A percentile compares a stretch with the other conserved stretches of the same genome.
These are phyloP conservation scores for Agonopterix arenella DNA, from an alignment of 2,888 invertebrate genomes.

Conservation along the genomic window DNA sequence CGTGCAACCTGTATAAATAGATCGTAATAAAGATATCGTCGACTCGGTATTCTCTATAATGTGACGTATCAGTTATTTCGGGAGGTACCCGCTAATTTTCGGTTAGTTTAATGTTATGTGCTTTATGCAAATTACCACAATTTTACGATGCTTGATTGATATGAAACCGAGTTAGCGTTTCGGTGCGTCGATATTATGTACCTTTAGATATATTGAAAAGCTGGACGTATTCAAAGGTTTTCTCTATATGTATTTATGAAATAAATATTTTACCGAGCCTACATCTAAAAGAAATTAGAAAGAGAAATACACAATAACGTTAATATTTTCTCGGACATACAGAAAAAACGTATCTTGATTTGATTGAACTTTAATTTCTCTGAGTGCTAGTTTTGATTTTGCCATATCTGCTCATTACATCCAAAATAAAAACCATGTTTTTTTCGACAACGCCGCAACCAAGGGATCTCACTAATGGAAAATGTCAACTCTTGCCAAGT, in stretches of 20 bases:
- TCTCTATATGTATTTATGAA: neutral
- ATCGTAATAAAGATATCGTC: slow-evolving; percentile 63
- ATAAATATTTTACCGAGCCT: no score
- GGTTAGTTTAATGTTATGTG: slow-evolving; percentile 36
- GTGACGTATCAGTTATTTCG: slow-evolving; percentile 33
- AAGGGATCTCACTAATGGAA: no score
- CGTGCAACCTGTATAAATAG: slow-evolving; percentile 35
- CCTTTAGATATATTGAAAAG: no score
- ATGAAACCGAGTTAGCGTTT: slow-evolving; percentile 7
- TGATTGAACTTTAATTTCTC: no score
- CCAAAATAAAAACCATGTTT: neutral
- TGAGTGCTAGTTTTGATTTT: neutral
- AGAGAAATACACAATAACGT: no score
- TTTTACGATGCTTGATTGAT: slow-evolving; percentile 20
- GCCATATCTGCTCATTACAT: neutral
- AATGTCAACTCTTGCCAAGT: no score
- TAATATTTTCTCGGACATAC: no score
- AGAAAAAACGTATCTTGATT: no score
- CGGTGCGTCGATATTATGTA: neutral
- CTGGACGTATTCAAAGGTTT: neutral
- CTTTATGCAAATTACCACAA: slow-evolving; percentile 28
- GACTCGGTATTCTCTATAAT: slow-evolving; percentile 32
- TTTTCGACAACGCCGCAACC: no score
- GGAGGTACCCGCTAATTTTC: slow-evolving; percentile 43
- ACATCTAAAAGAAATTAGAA: no score